Percentiles rank a stretch among this genome's conserved stretches.
phyloP scores from a whole-genome alignment of 2,888 invertebrate genomes.

The Xanthostigma xanthostigma region DNA sequence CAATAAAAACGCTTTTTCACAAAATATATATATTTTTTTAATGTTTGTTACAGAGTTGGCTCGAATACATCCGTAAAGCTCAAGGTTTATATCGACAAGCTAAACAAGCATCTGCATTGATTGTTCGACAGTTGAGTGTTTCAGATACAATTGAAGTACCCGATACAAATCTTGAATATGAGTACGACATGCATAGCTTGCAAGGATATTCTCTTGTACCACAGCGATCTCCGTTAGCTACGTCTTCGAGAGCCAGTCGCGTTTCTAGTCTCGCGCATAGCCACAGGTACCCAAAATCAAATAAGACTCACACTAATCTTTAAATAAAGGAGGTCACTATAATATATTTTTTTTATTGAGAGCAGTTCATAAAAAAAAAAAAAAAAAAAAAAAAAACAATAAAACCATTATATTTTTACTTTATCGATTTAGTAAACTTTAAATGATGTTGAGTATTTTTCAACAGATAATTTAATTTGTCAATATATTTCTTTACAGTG shows the following conservation, averaged over 20 bases:
- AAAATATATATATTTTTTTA: constrained; percentile 5
- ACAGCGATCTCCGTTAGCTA: constrained; percentile 26
- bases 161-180: constrained; percentile 25
- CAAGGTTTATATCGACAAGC: constrained; percentile 52
- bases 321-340: background rate
- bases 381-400: background rate
- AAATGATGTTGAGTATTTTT: too few relatives aligned
- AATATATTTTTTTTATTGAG: background rate
- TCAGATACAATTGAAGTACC: constrained; percentile 21
- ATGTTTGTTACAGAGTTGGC: constrained; percentile 41
- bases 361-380: background rate
- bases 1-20: background rate
- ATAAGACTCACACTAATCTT: too few relatives aligned
- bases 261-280: constrained; percentile 59
- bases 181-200: constrained; percentile 26
- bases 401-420: background rate
- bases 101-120: constrained; percentile 28
- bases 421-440: background rate
- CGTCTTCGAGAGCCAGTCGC: constrained; percentile 42
- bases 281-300: constrained; percentile 35
- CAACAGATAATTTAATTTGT: constrained; percentile 1
- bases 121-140: constrained; percentile 16
- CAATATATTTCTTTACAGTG: constrained; percentile 27
- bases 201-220: constrained; percentile 21
- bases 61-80: constrained; percentile 58